Percentiles rank a stretch among this genome's conserved stretches.
Conservation (phyloP, 2,113 vertebrate species). For the Urocynchramus pylzowi region DNA sequence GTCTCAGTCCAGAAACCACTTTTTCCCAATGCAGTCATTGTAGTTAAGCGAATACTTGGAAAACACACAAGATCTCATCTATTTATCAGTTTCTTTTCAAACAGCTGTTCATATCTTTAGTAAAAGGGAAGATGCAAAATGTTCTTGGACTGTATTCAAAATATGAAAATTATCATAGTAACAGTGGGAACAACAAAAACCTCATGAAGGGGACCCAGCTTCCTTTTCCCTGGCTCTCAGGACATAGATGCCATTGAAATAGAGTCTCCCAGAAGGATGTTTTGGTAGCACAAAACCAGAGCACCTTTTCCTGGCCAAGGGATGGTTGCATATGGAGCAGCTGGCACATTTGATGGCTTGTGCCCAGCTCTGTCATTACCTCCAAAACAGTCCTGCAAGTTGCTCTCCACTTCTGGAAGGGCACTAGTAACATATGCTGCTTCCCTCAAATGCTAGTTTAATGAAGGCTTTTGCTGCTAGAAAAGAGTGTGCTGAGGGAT, state of each 20-base stretch:
- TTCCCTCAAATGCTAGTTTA: neutral
- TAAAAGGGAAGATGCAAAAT: conserved; percentile 51
- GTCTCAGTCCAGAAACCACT: neutral
- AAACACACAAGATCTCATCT: conserved; percentile 12
- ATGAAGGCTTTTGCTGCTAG: neutral
- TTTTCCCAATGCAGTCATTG: conserved; percentile 44
- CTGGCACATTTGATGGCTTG: neutral
- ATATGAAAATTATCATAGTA: conserved; percentile 25
- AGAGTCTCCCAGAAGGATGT: neutral
- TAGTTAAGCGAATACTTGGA: conserved; percentile 51
- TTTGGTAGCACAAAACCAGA: neutral
- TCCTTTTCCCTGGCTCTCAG: neutral
- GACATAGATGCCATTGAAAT: neutral
- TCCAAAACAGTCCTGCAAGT: neutral
- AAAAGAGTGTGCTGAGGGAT: neutral
- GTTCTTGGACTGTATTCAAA: conserved; percentile 48
- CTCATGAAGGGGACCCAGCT: neutral
- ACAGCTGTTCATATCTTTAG: conserved; percentile 49
- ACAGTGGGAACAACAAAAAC: conserved; percentile 34
- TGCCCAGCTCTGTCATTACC: neutral
- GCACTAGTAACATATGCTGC: neutral
- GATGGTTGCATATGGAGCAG: neutral
- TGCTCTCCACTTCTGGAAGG: neutral
- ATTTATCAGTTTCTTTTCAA: conserved; percentile 59
- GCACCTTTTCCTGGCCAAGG: neutral